A percentile compares a stretch with the other conserved stretches of the same genome.
Conservation (phyloP, 2,113 vertebrate species). For the Oncorhynchus kisutch region DNA sequence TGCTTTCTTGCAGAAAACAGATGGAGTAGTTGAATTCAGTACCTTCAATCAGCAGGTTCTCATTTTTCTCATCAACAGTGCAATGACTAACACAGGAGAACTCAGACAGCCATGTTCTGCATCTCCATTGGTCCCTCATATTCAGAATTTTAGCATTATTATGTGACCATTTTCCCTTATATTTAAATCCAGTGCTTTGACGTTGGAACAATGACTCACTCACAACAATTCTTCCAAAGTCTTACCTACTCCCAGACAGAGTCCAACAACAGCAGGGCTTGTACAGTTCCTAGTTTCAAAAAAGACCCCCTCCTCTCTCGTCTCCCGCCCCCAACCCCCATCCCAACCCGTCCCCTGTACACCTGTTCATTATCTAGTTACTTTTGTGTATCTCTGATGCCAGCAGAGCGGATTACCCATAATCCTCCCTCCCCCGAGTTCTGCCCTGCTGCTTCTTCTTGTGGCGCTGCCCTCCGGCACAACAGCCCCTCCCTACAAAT, state of each 20-base stretch:
- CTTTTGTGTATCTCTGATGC: constrained; percentile 32
- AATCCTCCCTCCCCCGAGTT: constrained; percentile 40
- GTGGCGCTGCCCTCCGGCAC: constrained; percentile 35
- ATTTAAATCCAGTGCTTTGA: no score
- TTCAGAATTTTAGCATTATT: neutral
- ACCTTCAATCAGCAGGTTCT: neutral
- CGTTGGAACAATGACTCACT: no score
- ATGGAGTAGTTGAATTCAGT: neutral
- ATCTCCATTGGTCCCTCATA: neutral
- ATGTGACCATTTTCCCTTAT: no score
- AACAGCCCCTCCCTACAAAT: constrained; percentile 21
- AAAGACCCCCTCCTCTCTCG: neutral
- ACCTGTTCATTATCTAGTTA: constrained; percentile 44
- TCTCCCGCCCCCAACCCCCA: neutral
- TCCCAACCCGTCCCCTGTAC: constrained; percentile 1
- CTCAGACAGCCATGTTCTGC: neutral
- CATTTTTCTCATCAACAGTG: neutral
- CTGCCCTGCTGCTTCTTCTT: constrained; percentile 50
- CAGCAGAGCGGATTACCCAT: constrained; percentile 53
- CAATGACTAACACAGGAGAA: neutral
- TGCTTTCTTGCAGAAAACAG: no score
- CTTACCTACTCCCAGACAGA: no score
- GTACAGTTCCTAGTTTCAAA: neutral
- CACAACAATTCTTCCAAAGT: no score
- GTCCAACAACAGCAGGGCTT: no score